Percentiles rank a stretch among this genome's conserved stretches.
These are phyloP conservation scores for Pararge aegeria DNA, from an alignment of 1,140 invertebrate genomes.

Conservation along the genomic window DNA sequence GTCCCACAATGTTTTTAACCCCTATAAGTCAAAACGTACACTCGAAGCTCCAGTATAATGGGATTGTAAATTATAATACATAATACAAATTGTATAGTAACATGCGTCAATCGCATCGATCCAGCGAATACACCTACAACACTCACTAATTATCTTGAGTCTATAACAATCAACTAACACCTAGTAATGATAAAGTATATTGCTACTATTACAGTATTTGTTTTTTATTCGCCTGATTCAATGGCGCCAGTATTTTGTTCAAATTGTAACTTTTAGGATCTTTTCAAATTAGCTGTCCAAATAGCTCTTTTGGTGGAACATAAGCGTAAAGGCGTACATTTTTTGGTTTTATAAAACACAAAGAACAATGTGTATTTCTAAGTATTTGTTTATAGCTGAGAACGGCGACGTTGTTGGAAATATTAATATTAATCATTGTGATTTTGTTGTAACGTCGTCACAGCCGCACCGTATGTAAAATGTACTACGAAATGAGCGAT, in stretches of 20 bases:
- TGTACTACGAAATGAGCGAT: no score
- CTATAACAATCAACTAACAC: slow-evolving; percentile 21
- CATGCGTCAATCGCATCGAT: slow-evolving; percentile 13
- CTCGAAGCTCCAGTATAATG: neutral
- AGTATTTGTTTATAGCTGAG: no score
- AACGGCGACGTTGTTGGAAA: no score
- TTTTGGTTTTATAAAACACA: no score
- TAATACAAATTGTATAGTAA: neutral
- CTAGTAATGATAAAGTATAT: slow-evolving; percentile 18
- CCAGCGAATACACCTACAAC: slow-evolving; percentile 24
- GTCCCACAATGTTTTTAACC: no score
- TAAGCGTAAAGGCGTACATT: no score
- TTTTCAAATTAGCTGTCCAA: no score
- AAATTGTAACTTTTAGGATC: neutral
- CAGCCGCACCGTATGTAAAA: no score
- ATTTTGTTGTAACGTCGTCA: no score
- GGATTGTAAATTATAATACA: neutral
- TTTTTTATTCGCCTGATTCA: neutral
- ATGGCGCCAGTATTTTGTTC: neutral
- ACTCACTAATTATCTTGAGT: slow-evolving; percentile 20
- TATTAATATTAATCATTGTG: no score
- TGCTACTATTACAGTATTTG: slow-evolving; percentile 5
- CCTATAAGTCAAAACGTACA: neutral
- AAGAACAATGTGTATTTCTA: no score
- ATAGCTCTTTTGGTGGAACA: no score